Evolutionary conservation across 2,113 vertebrate species (phyloP), one percentile per base, ranked within the genome.

Genomic region (human (Homo sapiens)): DNA sequence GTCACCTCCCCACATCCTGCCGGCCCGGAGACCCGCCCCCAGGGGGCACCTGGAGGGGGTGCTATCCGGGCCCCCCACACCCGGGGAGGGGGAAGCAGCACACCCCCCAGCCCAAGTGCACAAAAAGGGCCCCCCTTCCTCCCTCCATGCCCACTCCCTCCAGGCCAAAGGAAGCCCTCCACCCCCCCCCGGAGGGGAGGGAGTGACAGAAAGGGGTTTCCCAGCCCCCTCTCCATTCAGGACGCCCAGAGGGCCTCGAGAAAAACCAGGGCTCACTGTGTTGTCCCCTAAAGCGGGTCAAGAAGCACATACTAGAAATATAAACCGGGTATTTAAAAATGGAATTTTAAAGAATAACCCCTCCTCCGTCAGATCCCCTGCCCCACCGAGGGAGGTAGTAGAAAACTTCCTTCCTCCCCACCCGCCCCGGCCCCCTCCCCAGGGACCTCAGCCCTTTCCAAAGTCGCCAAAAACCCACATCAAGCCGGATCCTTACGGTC

Each of bases 251-350:
- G 93, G 88, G 32, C 93, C 93, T 48, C 40, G 18, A 87, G 78
- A 68, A 86, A 92, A 96, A 45, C 84, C 87, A n/a, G 97, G 98
- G 96, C 97, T 80, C 91, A 76, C 85, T 88, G 72, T 40, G 98
- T 97, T 1, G 90, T 97, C 95, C 89, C 97, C 97, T 90, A 80
- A 98, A 98, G 98, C 98, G 98, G 98, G 98, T 98, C 98, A 98
- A 98, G 98, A 99, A 99, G 99, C 99, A 99, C 99, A 99, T 98
- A 98, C 97, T 98, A 98, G 97, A 98, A 96, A 98, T 96, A 98
- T 97, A 98, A 98, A 98, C 98, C 98, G 98, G 99, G 98, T 98
- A 99, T 98, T 98, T 97, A 40, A 97, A 95, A 90, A 80, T 85
- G 96, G 73, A 81, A 90, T 81, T 79, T 94, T 79, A 38, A 38